Evolutionary conservation across 2,888 invertebrate genomes (phyloP).

Genomic region (Sclerodermus sp.): DNA sequence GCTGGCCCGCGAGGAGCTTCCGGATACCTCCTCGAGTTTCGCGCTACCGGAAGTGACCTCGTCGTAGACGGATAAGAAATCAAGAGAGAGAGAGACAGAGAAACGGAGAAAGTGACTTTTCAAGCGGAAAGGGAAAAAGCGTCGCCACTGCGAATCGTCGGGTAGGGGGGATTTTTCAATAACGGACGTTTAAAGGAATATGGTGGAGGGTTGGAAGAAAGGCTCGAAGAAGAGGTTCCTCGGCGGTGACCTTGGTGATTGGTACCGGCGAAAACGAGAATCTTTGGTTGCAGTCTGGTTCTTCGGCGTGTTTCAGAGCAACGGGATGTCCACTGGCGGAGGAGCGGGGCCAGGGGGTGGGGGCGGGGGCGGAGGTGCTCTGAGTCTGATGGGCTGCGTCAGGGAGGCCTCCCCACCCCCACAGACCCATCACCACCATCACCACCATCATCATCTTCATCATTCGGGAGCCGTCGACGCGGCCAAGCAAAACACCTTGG

Average conservation of each 20-base stretch:
- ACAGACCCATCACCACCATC: slow-evolving; percentile 61
- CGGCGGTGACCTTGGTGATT: slow-evolving; percentile 19
- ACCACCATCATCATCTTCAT: slow-evolving; percentile 54
- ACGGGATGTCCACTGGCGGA: slow-evolving; percentile 45
- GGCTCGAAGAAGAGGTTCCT: slow-evolving; percentile 29
- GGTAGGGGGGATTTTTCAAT: no score
- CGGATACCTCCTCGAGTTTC: no score
- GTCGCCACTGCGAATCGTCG: no score
- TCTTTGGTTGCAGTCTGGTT: slow-evolving; percentile 42
- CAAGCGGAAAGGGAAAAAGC: no score
- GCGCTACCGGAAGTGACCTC: no score
- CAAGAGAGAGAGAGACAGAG: no score
- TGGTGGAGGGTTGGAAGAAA: slow-evolving; percentile 26
- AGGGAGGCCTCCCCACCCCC: slow-evolving; percentile 66
- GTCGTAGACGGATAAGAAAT: no score
- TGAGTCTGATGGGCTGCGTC: slow-evolving; percentile 69
- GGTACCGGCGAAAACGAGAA: slow-evolving; percentile 39
- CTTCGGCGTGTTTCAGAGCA: slow-evolving; percentile 46
- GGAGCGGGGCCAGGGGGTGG: slow-evolving; percentile 58
- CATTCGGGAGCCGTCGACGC: slow-evolving; percentile 37
- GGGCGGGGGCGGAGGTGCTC: slow-evolving; percentile 64
- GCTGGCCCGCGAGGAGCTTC: no score
- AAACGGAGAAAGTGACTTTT: no score
- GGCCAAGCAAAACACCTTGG: slow-evolving; percentile 35
- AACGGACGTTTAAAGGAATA: no score